Evolutionary conservation across 2,113 vertebrate species (phyloP), one percentile per base, ranked within the genome.

Genomic region (Hyaena hyaena): DNA sequence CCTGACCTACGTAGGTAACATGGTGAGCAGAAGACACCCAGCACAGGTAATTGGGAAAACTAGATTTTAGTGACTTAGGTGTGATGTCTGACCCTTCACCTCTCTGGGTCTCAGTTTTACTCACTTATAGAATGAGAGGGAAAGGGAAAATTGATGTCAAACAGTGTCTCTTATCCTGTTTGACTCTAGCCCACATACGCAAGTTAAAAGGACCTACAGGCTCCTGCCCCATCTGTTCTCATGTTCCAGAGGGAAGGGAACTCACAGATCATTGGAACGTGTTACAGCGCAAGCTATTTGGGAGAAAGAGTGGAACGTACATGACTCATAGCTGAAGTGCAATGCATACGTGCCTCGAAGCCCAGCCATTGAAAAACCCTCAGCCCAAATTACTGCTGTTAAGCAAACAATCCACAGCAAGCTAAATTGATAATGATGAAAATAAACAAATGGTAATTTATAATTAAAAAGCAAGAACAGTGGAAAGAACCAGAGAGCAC

Each of bases 391-490:
- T 89, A 84, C 93, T 96, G 96, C 86, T 82, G 88, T 97, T 94
- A 91, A 97, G 96, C 97, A 93, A 97, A 96, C 93, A 96, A 73
- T 66, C 88, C 88, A 93, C 97, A 95, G 69, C 83, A 93, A 97
- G 76, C 68, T 92, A 93, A 89, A 87, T 48, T 87, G 90, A 89
- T 83, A 83, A 77, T 90, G 65, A 96, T 65, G 90, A 87, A 92
- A 58, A 74, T 71, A 79, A 80, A 76, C 83, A 76, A 81, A 81
- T 76, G 90, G 24, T 96, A 69, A 96, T 96, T 98, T 90, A 93
- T 96, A 84, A 96, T 95, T 97, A 87, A 89, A 96, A 73, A 92
- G 45, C 68, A 92, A 74, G 74, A 58, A 86, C 2, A 0, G 83
- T 19, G 28, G 80, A 63, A 45, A 69, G 0, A 61, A 21, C 58